A percentile compares a stretch with the other conserved stretches of the same genome.
Conservation (phyloP, 1,140 invertebrate genomes). For the Calliopsis andreniformis region DNA sequence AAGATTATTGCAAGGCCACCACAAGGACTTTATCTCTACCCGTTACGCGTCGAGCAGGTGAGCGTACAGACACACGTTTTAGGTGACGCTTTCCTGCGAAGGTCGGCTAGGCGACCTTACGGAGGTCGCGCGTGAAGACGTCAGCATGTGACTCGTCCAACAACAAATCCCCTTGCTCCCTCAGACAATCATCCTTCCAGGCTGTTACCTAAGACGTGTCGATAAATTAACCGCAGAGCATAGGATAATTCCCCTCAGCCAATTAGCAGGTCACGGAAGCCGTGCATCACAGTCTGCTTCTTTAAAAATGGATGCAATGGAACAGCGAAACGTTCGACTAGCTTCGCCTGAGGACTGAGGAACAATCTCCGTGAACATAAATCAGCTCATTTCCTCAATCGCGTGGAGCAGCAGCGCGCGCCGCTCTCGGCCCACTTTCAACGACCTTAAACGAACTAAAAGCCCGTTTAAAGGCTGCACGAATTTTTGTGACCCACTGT, state of each 20-base stretch:
- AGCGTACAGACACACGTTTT: constrained; percentile 30
- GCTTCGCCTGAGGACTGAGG: background rate
- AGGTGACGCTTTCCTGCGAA: constrained; percentile 55
- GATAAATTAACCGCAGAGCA: background rate
- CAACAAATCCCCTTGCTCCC: background rate
- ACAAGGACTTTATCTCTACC: constrained; percentile 39
- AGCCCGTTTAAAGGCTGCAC: constrained; percentile 60
- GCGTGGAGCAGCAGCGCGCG: constrained; percentile 13
- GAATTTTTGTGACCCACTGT: constrained; percentile 67
- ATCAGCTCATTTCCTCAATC: constrained; percentile 60
- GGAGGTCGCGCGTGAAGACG: constrained; percentile 41
- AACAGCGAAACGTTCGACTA: constrained; percentile 2
- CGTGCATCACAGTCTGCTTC: background rate
- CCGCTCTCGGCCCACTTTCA: constrained; percentile 61
- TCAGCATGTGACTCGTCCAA: constrained; percentile 23
- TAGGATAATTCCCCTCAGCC: background rate
- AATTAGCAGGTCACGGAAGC: constrained; percentile 3
- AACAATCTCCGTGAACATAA: constrained; percentile 12
- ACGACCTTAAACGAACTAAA: constrained; percentile 64
- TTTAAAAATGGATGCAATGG: background rate
- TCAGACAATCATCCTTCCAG: too few species aligned
- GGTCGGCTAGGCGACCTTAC: constrained; percentile 56
- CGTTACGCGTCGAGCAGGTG: constrained; percentile 27
- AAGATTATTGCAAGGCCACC: constrained; percentile 35
- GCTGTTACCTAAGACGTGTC: too few species aligned